Evolutionary conservation across 92 coral and sea anemone genomes (phyloP).

Genomic region (Meandrina meandrites): DNA sequence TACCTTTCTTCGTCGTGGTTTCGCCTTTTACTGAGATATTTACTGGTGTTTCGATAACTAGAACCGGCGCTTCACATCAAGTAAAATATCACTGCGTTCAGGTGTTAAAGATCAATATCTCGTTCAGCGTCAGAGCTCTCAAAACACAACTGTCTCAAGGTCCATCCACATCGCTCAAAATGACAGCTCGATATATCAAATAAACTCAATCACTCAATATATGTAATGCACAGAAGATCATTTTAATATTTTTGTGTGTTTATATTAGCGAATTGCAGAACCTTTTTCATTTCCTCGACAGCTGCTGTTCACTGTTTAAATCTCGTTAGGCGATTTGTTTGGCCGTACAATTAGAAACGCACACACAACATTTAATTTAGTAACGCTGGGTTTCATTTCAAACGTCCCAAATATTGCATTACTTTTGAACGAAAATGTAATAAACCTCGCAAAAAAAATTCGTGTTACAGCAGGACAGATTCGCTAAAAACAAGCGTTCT

Average conservation of each 20-base stretch:
- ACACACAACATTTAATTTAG: background rate
- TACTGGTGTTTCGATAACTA: background rate
- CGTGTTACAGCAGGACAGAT: background rate
- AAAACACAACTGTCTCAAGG: background rate
- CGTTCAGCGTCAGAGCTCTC: background rate
- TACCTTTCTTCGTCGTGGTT: background rate
- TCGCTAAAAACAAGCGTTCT: background rate
- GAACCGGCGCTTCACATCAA: background rate
- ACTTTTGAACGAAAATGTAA: background rate
- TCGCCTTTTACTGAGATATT: background rate
- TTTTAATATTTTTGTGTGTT: slow-evolving; percentile 18
- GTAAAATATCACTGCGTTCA: background rate
- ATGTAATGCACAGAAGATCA: background rate
- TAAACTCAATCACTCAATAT: slow-evolving; percentile 25
- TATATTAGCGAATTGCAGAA: slow-evolving; percentile 19
- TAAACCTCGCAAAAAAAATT: background rate
- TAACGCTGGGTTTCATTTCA: background rate
- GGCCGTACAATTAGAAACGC: slow-evolving; percentile 5
- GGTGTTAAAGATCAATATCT: background rate
- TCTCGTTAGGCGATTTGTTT: slow-evolving; percentile 21
- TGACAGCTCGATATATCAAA: slow-evolving; percentile 23
- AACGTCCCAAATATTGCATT: background rate
- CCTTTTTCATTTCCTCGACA: slow-evolving; percentile 24
- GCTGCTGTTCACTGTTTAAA: slow-evolving; percentile 10
- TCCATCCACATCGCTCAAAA: background rate